phyloP scores from a whole-genome alignment of 2,888 invertebrate genomes.

The Pardosa pseudoannulata region DNA sequence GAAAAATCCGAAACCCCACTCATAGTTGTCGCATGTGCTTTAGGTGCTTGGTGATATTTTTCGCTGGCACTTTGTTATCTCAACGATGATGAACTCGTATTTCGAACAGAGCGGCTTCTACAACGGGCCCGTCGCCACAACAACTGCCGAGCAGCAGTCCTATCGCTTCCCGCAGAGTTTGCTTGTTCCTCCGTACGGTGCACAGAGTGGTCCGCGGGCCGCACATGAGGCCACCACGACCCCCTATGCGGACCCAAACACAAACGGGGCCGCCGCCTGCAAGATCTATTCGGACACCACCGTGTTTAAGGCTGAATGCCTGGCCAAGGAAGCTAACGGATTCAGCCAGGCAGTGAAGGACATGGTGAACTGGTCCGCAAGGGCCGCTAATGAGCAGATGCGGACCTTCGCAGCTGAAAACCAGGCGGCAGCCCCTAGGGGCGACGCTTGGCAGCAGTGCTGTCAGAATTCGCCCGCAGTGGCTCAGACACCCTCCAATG shows the following conservation, averaged over 20 bases:
- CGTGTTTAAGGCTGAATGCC: constrained; percentile 73
- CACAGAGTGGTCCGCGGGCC: constrained; percentile 57
- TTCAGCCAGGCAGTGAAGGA: constrained; percentile 73
- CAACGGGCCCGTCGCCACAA: constrained; percentile 83
- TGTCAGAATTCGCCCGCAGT: constrained; percentile 79
- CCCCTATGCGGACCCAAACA: constrained; percentile 55
- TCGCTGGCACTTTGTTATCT: constrained; percentile 27
- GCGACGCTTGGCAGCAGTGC: constrained; percentile 81
- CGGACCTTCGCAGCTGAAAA: constrained; percentile 72
- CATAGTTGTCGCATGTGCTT: constrained; percentile 23
- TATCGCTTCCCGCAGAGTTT: constrained; percentile 89
- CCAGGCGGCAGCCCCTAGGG: constrained; percentile 67
- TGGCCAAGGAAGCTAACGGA: constrained; percentile 73
- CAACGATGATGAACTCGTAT: constrained; percentile 89
- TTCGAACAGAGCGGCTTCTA: constrained; percentile 97
- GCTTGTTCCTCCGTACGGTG: constrained; percentile 85
- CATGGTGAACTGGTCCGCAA: constrained; percentile 67
- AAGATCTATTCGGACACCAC: constrained; percentile 73
- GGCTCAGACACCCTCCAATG: constrained; percentile 89
- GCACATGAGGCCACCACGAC: constrained; percentile 51
- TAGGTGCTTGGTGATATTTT: constrained; percentile 37
- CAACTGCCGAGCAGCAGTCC: constrained; percentile 85
- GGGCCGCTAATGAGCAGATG: constrained; percentile 72
- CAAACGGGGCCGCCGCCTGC: constrained; percentile 62
- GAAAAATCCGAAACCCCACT: constrained; percentile 16